These are phyloP conservation scores for Hypothenemus hampei DNA, from an alignment of 1,140 invertebrate genomes.

Conservation along the genomic window DNA sequence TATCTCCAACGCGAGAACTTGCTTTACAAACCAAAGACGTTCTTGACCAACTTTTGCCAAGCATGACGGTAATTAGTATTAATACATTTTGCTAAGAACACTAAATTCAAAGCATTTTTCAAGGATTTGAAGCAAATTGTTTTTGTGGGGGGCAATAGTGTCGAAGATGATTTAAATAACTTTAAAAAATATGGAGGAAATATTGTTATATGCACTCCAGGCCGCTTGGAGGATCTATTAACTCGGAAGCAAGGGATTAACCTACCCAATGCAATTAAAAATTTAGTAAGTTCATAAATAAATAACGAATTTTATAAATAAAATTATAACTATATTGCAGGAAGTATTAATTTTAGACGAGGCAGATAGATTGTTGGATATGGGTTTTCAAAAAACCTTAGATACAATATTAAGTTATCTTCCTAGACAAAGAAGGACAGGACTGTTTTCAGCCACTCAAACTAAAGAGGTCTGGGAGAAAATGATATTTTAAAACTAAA, in stretches of 20 bases:
- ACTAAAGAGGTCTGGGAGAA: constrained; percentile 73
- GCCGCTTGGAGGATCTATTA: constrained; percentile 84
- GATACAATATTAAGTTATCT: constrained; percentile 87
- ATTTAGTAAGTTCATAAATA: constrained; percentile 54
- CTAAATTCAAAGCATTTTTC: constrained; percentile 19
- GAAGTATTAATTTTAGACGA: constrained; percentile 95
- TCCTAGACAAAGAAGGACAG: constrained; percentile 90
- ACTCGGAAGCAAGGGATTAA: constrained; percentile 59
- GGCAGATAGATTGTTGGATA: constrained; percentile 89
- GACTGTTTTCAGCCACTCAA: constrained; percentile 97
- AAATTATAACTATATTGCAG: too few relatives aligned
- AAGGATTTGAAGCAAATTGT: constrained; percentile 54
- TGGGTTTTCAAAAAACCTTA: constrained; percentile 86
- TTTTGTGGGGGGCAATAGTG: constrained; percentile 77
- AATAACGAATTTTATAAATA: not conserved
- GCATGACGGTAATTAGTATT: constrained; percentile 23
- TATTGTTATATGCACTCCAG: constrained; percentile 89
- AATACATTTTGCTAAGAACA: not conserved
- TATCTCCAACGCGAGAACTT: constrained; percentile 91
- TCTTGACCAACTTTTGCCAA: constrained; percentile 45
- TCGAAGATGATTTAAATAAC: constrained; percentile 65
- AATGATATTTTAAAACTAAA: not conserved
- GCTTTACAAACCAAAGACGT: constrained; percentile 85
- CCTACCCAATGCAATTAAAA: constrained; percentile 63
- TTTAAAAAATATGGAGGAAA: constrained; percentile 70